Evolutionary conservation across 2,113 vertebrate genomes (phyloP), one percentile per base, ranked within the genome.

Genomic region (Carettochelys insculpta): DNA sequence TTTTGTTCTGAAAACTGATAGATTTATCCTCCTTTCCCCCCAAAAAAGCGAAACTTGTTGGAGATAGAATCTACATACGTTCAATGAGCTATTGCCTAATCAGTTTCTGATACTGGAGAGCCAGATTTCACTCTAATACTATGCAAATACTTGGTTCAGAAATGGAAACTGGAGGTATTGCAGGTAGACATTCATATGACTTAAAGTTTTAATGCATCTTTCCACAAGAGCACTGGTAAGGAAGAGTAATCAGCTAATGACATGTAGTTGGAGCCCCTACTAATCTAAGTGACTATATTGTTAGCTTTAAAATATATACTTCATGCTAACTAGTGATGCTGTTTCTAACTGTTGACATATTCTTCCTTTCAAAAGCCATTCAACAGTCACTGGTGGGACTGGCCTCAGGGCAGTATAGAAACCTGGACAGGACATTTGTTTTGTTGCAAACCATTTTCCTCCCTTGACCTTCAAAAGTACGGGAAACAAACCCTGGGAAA

Each of bases 81-180:
- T 22, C 43, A 45, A 93, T 80, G 87, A 87, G 17, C 68, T 58
- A 61, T 6, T 85, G n/a, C 95, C 91, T 82, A 92, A 80, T 86
- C 68, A 82, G 77, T 25, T 38, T 88, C 13, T 81, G 0, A 2
- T 58, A 56, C 6, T 0, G 0, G 81, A 51, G 53, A 29, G 34
- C 92, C 43, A n/a, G 94, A 91, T 95, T 94, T 94, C 90, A 82
- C 50, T 91, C 73, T 73, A 87, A 58, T 41, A 85, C 56, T 92
- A 79, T 91, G 80, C 56, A 52, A 79, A 89, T 0, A 3, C 77
- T 93, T 54, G 38, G 51, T 48, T 90, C 84, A 83, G 90, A 75
- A 43, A 14, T 0, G 16, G 87, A 91, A 88, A 68, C 80, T 95
- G 78, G 75, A 95, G 94, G 75, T 91, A 53, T n/a, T 56, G 86